Conservation (phyloP, 2,113 vertebrate genomes). For the Columba livia region DNA sequence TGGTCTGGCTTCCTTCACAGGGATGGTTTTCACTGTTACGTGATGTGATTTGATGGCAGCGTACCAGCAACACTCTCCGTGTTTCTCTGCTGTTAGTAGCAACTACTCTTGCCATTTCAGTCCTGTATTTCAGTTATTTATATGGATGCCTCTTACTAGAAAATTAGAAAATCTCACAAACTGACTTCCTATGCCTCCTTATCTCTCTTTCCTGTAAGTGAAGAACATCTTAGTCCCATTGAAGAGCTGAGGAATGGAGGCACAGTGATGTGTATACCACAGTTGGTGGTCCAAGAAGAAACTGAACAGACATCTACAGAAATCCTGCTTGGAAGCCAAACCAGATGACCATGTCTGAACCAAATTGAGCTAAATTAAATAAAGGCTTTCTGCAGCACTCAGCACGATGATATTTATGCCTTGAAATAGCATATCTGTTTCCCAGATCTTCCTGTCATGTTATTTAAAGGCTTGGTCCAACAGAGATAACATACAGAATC, state of each 20-base stretch:
- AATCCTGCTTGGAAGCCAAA: neutral
- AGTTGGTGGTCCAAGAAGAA: neutral
- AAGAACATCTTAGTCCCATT: neutral
- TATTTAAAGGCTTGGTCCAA: conserved; percentile 54
- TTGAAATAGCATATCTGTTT: conserved; percentile 9
- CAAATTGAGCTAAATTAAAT: neutral
- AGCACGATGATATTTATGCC: neutral
- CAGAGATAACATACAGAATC: conserved; percentile 38
- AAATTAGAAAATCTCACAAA: neutral
- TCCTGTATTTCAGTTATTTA: neutral
- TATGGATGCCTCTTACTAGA: neutral
- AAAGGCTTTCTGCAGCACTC: neutral
- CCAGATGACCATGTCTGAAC: neutral
- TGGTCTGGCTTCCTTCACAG: neutral
- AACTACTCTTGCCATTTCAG: neutral
- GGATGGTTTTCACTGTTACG: neutral
- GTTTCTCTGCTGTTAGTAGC: neutral
- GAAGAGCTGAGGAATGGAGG: neutral
- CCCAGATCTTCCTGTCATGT: conserved; percentile 29
- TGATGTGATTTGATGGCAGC: fast-evolving
- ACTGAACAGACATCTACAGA: neutral
- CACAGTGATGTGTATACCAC: neutral
- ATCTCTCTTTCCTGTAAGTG: neutral
- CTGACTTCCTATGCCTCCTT: neutral
- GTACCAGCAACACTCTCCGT: neutral